Conservation (phyloP, 2,888 invertebrate species). For the Apotomis turbidana region DNA sequence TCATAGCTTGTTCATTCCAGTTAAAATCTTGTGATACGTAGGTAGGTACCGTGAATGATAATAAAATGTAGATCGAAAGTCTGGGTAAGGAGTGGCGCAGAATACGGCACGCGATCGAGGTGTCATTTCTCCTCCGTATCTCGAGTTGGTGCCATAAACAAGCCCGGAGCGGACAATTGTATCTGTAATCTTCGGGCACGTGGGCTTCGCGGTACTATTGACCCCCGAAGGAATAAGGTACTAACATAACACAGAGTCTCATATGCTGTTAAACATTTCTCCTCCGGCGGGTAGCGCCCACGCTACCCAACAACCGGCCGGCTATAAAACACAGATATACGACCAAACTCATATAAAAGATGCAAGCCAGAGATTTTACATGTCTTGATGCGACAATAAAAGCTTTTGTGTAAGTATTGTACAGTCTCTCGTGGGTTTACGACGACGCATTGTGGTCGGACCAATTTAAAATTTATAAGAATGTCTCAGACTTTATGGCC, state of each 20-base stretch:
- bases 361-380: slow-evolving; percentile 72
- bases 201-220: slow-evolving; percentile 55
- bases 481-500: slow-evolving; percentile 37
- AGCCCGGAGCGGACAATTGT: slow-evolving; percentile 73
- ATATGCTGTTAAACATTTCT: slow-evolving; percentile 10
- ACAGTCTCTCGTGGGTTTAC: slow-evolving; percentile 34
- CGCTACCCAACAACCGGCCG: slow-evolving; percentile 60
- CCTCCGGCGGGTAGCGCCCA: slow-evolving; percentile 72
- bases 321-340: slow-evolving; percentile 75
- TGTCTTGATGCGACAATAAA: slow-evolving; percentile 57
- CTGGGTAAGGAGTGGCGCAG: slow-evolving; percentile 50
- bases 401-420: slow-evolving; percentile 38
- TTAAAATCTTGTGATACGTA: background rate
- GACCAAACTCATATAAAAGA: slow-evolving; percentile 69
- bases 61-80: slow-evolving; percentile 44
- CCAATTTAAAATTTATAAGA: slow-evolving; percentile 40
- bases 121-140: slow-evolving; percentile 70
- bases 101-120: slow-evolving; percentile 65
- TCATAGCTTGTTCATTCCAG: background rate
- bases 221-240: slow-evolving; percentile 13
- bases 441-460: slow-evolving; percentile 38
- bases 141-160: slow-evolving; percentile 70
- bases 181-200: slow-evolving; percentile 74
- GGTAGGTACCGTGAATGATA: slow-evolving; percentile 3
- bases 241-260: slow-evolving; percentile 14